Base-by-base conservation (phyloP, 1,140 invertebrate species). In the Neodiprion virginianus region DNA sequence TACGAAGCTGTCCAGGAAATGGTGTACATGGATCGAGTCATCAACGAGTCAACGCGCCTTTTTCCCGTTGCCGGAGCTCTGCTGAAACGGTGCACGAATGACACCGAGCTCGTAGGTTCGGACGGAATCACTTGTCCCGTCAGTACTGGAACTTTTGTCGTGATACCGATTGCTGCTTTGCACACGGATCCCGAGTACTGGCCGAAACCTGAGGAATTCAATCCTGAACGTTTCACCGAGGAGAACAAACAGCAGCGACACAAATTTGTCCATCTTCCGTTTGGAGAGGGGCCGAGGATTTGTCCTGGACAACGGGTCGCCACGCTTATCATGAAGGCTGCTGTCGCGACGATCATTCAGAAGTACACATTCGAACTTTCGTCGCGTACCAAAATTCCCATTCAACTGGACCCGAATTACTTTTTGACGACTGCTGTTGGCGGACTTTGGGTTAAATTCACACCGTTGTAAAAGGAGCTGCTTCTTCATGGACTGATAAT, bases 221-320 rank as follows among this genome's bases (percentile, higher is more conserved):
- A 93, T 82, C 94, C 94, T 0, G 91, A 94, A 12, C 85, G 93
- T 76, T 95, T 94, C 77, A 78, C 82, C 7, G 85, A 89, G 0
- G 82, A 87, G 47, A 83, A 82, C 12, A 83, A 83, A 23, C 72
- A 76, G 11, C 74, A 74, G n/a, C 78, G 88, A 7, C 84, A 80
- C 53, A 87, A 78, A 48, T 86, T 79, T 70, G 72, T 73, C 1
- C 92, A 88, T 78, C 76, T 93, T 23, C 91, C 92, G 1, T 93
- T 93, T 79, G 90, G 91, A 1, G 90, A 91, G 40, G 91, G 92
- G 3, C 87, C 89, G 0, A 84, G 91, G 67, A 88, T 89, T 71
- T 92, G 91, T 74, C 89, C 90, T 11, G 90, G 90, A 69, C 88
- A 87, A 77, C 82, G 88, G 66, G 87, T 90, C 77, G 89, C 86